phyloP scores from a whole-genome alignment of 2,113 vertebrate species.

The Nothobranchius kuhntae region DNA sequence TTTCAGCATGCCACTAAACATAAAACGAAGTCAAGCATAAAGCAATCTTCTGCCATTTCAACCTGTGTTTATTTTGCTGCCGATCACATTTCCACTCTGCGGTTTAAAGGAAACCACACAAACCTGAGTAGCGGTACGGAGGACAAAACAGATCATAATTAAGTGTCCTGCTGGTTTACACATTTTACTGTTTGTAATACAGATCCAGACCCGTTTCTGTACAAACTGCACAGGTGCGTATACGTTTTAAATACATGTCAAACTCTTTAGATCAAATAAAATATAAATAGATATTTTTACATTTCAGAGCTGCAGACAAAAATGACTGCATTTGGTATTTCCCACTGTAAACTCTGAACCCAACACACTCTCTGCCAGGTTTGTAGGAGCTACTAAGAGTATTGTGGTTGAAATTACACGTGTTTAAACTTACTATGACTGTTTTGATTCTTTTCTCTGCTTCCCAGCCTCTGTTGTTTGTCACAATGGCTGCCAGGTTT shows the following conservation, averaged over 20 bases:
- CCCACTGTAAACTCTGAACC: constrained; percentile 21
- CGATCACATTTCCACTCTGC: constrained; percentile 50
- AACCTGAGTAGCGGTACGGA: constrained; percentile 42
- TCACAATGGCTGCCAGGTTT: constrained; percentile 29
- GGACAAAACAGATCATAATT: constrained; percentile 23
- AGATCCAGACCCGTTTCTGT: constrained; percentile 16
- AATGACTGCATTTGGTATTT: constrained; percentile 5
- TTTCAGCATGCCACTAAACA: constrained; percentile 32
- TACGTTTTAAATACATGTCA: constrained; percentile 16
- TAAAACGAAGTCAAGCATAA: constrained; percentile 38
- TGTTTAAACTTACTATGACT: neutral
- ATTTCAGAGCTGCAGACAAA: constrained; percentile 1
- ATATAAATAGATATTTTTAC: constrained; percentile 12
- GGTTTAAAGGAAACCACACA: constrained; percentile 40
- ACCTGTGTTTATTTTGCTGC: constrained; percentile 55
- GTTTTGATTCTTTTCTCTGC: constrained; percentile 24
- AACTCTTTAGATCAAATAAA: constrained; percentile 27
- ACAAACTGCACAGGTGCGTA: neutral
- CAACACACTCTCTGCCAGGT: constrained; percentile 23
- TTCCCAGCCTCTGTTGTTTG: constrained; percentile 51
- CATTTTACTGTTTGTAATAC: constrained; percentile 10
- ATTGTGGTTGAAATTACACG: constrained; percentile 21
- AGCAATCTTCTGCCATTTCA: constrained; percentile 30
- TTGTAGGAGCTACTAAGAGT: constrained; percentile 20
- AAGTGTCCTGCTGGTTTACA: constrained; percentile 13